Conservation (phyloP, 1,140 invertebrate genomes). For the Argopecten irradians region DNA sequence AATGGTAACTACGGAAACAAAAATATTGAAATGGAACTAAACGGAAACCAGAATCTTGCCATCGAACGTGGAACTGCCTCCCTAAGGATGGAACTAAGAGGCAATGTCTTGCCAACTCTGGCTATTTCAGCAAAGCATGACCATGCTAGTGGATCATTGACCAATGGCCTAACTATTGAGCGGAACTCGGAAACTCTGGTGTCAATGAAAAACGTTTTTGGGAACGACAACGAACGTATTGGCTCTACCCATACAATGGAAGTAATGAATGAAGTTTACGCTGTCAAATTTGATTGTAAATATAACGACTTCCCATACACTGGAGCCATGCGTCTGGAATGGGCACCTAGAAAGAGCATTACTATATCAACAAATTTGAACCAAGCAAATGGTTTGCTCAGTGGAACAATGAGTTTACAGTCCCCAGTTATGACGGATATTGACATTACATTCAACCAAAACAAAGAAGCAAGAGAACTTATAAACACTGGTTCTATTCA, state of each 20-base stretch:
- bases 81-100: constrained; percentile 22
- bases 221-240: constrained; percentile 10
- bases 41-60: constrained; percentile 44
- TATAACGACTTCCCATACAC: background rate
- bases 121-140: too few species aligned
- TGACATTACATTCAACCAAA: constrained; percentile 9
- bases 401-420: background rate
- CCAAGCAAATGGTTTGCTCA: background rate
- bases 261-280: constrained; percentile 42
- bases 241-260: background rate
- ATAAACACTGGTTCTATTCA: background rate
- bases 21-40: constrained; percentile 30
- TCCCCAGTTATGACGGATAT: constrained; percentile 36
- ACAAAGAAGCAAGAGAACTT: background rate
- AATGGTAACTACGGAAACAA: constrained; percentile 32
- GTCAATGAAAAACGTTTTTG: constrained; percentile 40
- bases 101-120: too few species aligned
- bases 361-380: background rate
- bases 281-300: constrained; percentile 36
- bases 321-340: background rate
- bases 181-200: constrained; percentile 25
- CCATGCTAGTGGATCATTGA: too few species aligned
- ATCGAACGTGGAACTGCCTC: too few species aligned
- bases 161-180: too few species aligned
- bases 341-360: background rate